phyloP scores from a whole-genome alignment of 1,140 invertebrate genomes.

The Anthonomus grandis region DNA sequence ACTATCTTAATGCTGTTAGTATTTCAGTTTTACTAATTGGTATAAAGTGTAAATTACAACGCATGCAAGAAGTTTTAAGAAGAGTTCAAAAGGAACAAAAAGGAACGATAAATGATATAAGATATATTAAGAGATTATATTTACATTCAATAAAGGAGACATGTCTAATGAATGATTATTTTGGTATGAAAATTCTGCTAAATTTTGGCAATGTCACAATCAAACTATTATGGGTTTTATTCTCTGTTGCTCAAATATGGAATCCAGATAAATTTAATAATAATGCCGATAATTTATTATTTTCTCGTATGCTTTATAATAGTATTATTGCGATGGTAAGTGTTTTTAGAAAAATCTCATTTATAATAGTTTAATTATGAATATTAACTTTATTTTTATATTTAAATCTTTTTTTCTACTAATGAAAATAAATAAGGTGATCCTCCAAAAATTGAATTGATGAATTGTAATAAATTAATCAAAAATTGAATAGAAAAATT shows the following conservation, averaged over 20 bases:
- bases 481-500: too few relatives aligned
- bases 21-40: too few relatives aligned
- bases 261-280: constrained; percentile 5
- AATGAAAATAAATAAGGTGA: background rate
- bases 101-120: constrained; percentile 2
- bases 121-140: constrained; percentile 9
- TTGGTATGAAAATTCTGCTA: constrained; percentile 7
- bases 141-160: background rate
- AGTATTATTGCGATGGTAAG: constrained; percentile 5
- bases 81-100: too few relatives aligned
- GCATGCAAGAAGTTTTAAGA: too few relatives aligned
- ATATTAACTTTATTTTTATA: background rate
- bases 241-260: background rate
- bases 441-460: background rate
- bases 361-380: background rate
- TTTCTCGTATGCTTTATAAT: background rate
- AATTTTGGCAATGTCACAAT: background rate
- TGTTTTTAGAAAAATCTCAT: background rate
- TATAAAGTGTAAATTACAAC: too few relatives aligned
- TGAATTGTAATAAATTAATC: too few relatives aligned
- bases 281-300: background rate
- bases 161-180: constrained; percentile 1
- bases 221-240: constrained; percentile 4
- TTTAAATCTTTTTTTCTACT: background rate
- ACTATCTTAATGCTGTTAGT: too few relatives aligned